Evolutionary conservation across 2,888 invertebrate species (phyloP).

Genomic region (Hyles lineata): DNA sequence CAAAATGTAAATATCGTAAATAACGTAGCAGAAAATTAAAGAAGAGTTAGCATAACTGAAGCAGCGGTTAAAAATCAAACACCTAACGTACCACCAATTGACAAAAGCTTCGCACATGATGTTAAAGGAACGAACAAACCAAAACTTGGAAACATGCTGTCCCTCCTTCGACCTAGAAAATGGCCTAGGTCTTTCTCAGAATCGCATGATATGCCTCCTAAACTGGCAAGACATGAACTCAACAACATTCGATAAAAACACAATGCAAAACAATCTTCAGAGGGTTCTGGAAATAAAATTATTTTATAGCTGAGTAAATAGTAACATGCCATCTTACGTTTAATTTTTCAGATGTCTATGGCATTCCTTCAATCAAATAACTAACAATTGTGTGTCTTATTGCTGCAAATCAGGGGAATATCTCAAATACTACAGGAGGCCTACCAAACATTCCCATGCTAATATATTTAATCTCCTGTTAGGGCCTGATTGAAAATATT

Average conservation of each 20-base stretch:
- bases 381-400: not conserved
- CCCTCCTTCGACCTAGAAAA: constrained; percentile 81
- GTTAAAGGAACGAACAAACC: constrained; percentile 75
- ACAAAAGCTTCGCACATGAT: constrained; percentile 73
- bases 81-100: constrained; percentile 59
- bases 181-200: constrained; percentile 84
- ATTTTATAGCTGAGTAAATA: not conserved
- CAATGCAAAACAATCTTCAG: not conserved
- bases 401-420: not conserved
- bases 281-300: not conserved
- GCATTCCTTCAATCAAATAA: not conserved
- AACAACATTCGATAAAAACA: not conserved
- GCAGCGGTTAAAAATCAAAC: constrained; percentile 48
- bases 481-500: not conserved
- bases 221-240: constrained; percentile 28
- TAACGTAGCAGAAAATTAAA: constrained; percentile 7
- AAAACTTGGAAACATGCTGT: constrained; percentile 84
- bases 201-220: constrained; percentile 41
- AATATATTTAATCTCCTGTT: not conserved
- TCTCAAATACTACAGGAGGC: not conserved
- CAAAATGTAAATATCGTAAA: not conserved
- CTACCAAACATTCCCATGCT: not conserved
- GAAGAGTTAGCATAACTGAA: constrained; percentile 1
- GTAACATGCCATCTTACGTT: not conserved
- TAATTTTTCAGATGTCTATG: not conserved